Base-by-base conservation (phyloP, 2,113 vertebrate genomes). In the Tachycineta bicolor region DNA sequence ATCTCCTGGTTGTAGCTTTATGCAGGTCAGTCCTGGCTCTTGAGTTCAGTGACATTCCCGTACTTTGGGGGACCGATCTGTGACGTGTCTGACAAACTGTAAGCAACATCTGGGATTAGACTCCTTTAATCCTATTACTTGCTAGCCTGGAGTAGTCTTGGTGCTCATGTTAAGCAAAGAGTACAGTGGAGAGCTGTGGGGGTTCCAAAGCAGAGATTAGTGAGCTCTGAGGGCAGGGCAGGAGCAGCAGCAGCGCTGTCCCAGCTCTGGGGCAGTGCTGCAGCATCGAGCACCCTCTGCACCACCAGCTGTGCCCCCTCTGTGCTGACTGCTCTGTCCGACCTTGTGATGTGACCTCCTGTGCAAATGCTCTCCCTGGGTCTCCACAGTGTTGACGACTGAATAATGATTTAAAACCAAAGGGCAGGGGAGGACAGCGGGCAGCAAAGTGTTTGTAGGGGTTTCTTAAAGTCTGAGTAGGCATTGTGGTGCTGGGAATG, bases 81-180 rank as follows among this genome's bases (percentile, higher is more conserved):
- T 77, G 91, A 44, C 41, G 64, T 62, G 52, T 79, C 17, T 80
- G 64, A 44, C 68, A 83, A 86, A 77, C 64, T 93, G 55, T 82
- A 84, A 87, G 52, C 68, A 87, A 87, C 31, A 9, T 58, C 44
- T 91, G 84, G 81, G 68, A 62, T 93, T 83, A 65, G 43, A 50
- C 37, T 62, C 25, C 25, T 83, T 50, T 88, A 65, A 93, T 92
- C 75, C 71, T 86, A 22, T 87, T 83, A 69, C 20, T 85, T 0
- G 2, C 37, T 65, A 47, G 70, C 46, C 79, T 88, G 39, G 70
- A 83, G 50, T 59, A 93, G 75, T 65, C 31, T 79, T 3, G 2
- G 69, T 70, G 47, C 33, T 89, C 6, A 0, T 67, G 79, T 64
- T 76, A 58, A 92, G 59, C 24, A 71, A 20, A 34, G 37, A 52